Evolutionary conservation across 2,888 invertebrate genomes (phyloP).

Genomic region (Drosophila picticornis): DNA sequence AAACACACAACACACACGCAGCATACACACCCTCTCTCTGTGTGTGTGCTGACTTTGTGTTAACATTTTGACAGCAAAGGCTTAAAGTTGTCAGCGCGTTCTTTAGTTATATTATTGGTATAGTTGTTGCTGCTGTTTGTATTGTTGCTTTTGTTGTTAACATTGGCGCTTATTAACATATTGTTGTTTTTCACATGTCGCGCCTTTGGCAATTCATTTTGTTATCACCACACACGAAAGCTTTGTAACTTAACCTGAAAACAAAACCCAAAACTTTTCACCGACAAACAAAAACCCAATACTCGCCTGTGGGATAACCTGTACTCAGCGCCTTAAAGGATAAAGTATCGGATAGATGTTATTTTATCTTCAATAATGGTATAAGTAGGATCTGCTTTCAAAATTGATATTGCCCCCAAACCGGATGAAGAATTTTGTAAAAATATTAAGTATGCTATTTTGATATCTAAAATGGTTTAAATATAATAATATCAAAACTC

Average conservation of each 20-base stretch:
- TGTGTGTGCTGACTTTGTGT: constrained; percentile 39
- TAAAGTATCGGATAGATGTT: neutral
- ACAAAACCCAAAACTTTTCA: constrained; percentile 32
- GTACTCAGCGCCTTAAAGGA: neutral
- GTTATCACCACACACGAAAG: constrained; percentile 58
- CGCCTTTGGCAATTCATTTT: constrained; percentile 74
- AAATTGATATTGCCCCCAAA: too few species aligned
- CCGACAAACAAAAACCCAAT: constrained; percentile 21
- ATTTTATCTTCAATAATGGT: neutral
- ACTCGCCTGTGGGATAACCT: constrained; percentile 26
- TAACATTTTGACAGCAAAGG: constrained; percentile 74
- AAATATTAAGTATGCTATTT: too few species aligned
- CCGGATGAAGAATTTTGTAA: too few species aligned
- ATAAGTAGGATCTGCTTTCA: neutral
- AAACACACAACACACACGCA: neutral
- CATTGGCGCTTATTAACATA: constrained; percentile 66
- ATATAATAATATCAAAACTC: neutral
- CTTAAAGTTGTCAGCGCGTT: constrained; percentile 77
- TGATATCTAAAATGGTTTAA: too few species aligned
- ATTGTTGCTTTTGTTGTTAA: constrained; percentile 35
- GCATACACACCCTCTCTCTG: neutral
- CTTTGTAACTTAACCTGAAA: constrained; percentile 53
- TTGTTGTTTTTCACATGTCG: constrained; percentile 65
- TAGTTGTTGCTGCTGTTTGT: constrained; percentile 19
- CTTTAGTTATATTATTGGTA: constrained; percentile 60